phyloP scores from a whole-genome alignment of 2,113 vertebrate species.

The Propithecus coquereli region DNA sequence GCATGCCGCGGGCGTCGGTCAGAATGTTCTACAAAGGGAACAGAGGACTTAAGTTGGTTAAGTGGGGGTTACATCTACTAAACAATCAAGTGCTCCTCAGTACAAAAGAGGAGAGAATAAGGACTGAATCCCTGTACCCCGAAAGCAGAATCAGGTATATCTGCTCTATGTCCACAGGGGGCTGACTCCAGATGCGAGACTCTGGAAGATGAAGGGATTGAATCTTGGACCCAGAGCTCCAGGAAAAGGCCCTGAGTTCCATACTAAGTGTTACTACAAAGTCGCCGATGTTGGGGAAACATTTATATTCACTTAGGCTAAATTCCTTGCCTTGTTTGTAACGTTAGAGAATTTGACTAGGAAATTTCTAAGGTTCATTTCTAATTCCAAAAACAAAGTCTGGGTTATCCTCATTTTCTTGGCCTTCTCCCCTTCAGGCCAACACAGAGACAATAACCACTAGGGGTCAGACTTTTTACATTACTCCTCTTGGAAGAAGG shows the following conservation, averaged over 20 bases:
- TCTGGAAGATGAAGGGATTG: neutral
- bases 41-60: neutral
- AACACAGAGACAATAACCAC: conserved; percentile 30
- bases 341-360: neutral
- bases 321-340: neutral
- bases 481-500: neutral
- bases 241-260: neutral
- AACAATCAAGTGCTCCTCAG: neutral
- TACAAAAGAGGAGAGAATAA: neutral
- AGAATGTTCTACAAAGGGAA: neutral
- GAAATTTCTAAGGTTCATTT: neutral
- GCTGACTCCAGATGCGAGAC: neutral
- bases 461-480: conserved; percentile 59
- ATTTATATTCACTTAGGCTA: neutral
- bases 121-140: neutral
- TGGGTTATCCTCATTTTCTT: neutral
- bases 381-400: neutral
- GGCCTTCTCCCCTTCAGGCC: neutral
- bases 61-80: neutral
- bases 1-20: no score
- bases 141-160: neutral
- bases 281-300: neutral
- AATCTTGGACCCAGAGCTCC: neutral
- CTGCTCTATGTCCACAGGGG: neutral
- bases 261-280: neutral